Conservation (phyloP, 2,797 vertebrate genomes). For the Prunella strophiata region DNA sequence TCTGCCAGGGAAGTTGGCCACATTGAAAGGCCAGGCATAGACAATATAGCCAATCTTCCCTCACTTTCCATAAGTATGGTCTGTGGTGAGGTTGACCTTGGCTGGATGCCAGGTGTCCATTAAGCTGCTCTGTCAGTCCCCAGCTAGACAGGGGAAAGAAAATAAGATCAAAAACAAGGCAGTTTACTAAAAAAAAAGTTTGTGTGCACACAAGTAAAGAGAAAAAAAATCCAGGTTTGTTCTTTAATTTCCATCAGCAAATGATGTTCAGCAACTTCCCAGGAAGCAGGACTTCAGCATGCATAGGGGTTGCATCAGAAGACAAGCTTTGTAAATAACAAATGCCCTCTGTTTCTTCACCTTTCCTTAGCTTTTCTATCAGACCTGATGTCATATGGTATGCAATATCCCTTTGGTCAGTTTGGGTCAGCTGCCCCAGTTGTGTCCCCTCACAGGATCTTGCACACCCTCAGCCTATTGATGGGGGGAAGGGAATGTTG, state of each 20-base stretch:
- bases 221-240: not conserved
- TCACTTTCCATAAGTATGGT: not conserved
- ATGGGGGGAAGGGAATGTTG: not conserved
- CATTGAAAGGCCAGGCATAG: not conserved
- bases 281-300: not conserved
- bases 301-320: accelerated
- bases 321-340: not conserved
- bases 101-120: not conserved
- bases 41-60: not conserved
- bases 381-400: not conserved
- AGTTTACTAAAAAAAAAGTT: not conserved
- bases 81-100: not conserved
- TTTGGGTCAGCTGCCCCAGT: not conserved
- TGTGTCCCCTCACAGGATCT: no score
- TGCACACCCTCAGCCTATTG: not conserved
- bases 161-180: not conserved
- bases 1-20: not conserved
- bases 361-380: not conserved
- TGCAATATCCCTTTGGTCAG: not conserved
- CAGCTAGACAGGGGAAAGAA: not conserved
- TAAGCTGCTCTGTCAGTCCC: not conserved
- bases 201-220: not conserved
- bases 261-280: not conserved
- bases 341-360: not conserved
- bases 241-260: not conserved